Conservation (phyloP, 2,113 vertebrate species). For the Mesoclemmys tuberculata region DNA sequence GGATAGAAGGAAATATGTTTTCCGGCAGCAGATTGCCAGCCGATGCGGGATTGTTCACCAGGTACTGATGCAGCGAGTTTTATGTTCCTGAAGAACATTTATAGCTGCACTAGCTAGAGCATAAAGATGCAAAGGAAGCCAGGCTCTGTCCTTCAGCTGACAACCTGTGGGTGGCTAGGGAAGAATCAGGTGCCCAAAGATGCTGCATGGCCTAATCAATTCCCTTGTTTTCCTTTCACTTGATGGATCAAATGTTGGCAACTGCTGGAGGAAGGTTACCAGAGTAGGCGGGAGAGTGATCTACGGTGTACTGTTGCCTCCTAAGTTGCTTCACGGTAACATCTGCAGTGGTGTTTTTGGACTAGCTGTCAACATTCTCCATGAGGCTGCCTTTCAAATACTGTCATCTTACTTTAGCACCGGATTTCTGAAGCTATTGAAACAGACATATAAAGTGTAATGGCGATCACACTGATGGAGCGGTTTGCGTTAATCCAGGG, state of each 20-base stretch:
- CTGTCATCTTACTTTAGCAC: neutral
- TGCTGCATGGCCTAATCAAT: neutral
- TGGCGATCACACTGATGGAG: neutral
- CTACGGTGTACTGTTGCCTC: neutral
- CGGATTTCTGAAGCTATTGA: neutral
- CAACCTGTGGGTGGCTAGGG: neutral
- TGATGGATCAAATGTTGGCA: neutral
- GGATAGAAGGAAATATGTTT: conserved; percentile 51
- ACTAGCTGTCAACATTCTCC: neutral
- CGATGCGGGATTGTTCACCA: conserved; percentile 22
- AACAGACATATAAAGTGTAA: neutral
- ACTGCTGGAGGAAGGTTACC: neutral
- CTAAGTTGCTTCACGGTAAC: neutral
- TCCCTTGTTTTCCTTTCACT: neutral
- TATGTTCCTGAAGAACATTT: conserved; percentile 53
- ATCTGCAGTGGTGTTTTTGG: accelerated
- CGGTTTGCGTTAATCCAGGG: neutral
- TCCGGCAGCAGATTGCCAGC: neutral
- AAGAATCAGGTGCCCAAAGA: neutral
- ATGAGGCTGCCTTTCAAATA: neutral
- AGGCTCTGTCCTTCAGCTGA: conserved; percentile 2
- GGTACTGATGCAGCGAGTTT: conserved; percentile 53
- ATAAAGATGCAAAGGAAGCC: conserved; percentile 44
- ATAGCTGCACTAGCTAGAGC: conserved; percentile 39
- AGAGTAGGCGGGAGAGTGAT: neutral